Evolutionary conservation across 2,113 vertebrate species (phyloP).

Genomic region (Coturnix japonica): DNA sequence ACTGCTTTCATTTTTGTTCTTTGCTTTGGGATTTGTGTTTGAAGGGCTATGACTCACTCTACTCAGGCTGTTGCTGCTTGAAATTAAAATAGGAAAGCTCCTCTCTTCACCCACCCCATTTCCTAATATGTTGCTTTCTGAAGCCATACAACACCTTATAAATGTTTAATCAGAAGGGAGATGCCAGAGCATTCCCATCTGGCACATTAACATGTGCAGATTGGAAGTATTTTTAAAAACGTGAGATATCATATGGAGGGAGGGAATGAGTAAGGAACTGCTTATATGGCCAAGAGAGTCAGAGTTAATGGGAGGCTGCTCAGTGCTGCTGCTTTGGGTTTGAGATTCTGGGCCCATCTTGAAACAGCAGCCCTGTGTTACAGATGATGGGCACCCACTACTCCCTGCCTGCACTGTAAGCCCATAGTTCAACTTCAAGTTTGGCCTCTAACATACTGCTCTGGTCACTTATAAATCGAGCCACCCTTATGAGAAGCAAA

Average conservation of each 20-base stretch:
- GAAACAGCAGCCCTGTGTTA: not conserved
- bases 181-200: slow-evolving; percentile 47
- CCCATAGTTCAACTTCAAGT: not conserved
- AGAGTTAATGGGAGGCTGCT: not conserved
- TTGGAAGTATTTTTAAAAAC: slow-evolving; percentile 35
- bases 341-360: not conserved
- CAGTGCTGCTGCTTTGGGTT: rapidly evolving
- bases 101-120: not conserved
- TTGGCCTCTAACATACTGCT: not conserved
- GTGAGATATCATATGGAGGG: not conserved
- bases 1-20: slow-evolving; percentile 2
- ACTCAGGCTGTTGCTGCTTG: slow-evolving; percentile 9
- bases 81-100: slow-evolving; percentile 55
- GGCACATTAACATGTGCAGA: slow-evolving; percentile 1
- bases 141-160: slow-evolving; percentile 47
- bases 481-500: not conserved
- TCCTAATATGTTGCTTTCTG: slow-evolving; percentile 40
- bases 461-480: not conserved
- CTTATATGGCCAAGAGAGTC: not conserved
- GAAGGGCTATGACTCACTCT: slow-evolving; percentile 62
- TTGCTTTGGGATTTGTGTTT: slow-evolving; percentile 15
- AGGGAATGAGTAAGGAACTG: not conserved
- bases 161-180: slow-evolving; percentile 65
- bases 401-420: not conserved
- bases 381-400: not conserved